phyloP scores from a whole-genome alignment of 2,113 vertebrate species.

The Capreolus pygargus region DNA sequence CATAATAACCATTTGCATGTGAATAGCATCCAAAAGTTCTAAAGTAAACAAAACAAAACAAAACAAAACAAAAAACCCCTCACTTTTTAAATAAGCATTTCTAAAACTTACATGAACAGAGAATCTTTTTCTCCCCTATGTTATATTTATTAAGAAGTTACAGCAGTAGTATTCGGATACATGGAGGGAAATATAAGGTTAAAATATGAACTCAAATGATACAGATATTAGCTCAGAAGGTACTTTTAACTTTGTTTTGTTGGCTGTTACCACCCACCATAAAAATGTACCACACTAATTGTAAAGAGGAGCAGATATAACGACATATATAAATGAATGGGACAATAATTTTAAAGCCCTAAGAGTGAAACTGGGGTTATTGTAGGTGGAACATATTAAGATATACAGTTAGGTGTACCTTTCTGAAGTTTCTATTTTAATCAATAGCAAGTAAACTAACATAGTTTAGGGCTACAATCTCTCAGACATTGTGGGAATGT shows the following conservation, averaged over 20 bases:
- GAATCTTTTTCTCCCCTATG: background rate
- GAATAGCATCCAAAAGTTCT: background rate
- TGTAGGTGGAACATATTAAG: background rate
- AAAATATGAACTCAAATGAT: background rate
- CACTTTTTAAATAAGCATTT: background rate
- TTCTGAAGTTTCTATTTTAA: constrained; percentile 5
- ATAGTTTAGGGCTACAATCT: background rate
- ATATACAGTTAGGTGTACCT: background rate
- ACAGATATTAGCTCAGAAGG: background rate
- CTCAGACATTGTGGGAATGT: background rate
- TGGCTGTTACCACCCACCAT: background rate
- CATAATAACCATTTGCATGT: background rate
- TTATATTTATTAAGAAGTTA: background rate
- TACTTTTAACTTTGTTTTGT: background rate
- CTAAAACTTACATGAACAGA: constrained; percentile 26
- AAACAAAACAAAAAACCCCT: background rate
- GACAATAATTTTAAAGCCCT: background rate
- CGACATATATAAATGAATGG: background rate
- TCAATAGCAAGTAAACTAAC: background rate
- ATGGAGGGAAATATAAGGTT: background rate
- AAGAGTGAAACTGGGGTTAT: background rate
- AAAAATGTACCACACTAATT: background rate
- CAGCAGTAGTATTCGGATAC: background rate
- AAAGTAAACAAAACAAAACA: background rate
- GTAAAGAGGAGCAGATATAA: background rate